These are phyloP conservation scores for Ecdyonurus torrentis DNA, from an alignment of 2,888 invertebrate genomes.

Conservation along the genomic window DNA sequence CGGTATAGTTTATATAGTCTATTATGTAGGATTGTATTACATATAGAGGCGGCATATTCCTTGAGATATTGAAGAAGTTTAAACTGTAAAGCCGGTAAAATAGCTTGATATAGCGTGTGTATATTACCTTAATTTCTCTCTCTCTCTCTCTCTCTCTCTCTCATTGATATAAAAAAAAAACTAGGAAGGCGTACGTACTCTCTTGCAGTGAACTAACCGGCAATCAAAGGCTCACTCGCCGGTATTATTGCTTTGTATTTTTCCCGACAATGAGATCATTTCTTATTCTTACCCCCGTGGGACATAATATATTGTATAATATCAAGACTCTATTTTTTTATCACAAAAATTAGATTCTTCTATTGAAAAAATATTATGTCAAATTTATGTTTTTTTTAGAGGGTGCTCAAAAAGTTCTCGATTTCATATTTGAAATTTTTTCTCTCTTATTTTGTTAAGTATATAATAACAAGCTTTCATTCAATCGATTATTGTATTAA, in stretches of 20 bases:
- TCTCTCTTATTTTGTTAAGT: not conserved
- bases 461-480: no score
- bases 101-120: not conserved
- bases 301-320: not conserved
- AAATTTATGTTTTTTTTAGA: not conserved
- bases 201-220: not conserved
- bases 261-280: not conserved
- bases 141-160: no score
- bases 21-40: not conserved
- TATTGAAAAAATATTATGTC: not conserved
- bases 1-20: no score
- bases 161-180: no score
- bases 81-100: not conserved
- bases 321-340: no score
- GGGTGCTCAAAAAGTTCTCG: not conserved
- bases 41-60: not conserved
- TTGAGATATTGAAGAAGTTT: not conserved
- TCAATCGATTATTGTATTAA: not conserved
- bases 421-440: no score
- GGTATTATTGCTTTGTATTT: not conserved
- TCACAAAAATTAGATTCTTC: not conserved
- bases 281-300: not conserved
- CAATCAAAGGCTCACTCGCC: not conserved
- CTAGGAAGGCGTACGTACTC: not conserved
- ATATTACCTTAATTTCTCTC: no score